Percentiles rank a stretch among this genome's conserved stretches.
phyloP scores from a whole-genome alignment of 2,113 vertebrate genomes.

The Thinocorus orbignyianus region DNA sequence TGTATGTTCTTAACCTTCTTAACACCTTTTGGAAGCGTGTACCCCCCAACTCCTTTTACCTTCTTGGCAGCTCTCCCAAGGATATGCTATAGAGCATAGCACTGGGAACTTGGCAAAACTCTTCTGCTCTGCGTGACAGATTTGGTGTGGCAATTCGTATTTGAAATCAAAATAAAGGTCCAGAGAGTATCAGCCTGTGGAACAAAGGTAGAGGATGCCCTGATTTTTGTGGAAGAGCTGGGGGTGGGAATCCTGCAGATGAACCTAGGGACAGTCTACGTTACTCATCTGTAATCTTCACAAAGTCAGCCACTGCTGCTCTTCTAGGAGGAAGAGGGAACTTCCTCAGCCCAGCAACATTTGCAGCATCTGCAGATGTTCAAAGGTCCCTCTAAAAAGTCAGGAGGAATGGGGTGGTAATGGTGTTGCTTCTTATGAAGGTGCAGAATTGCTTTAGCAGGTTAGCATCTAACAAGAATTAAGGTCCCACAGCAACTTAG shows the following conservation, averaged over 20 bases:
- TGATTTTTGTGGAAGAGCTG: neutral
- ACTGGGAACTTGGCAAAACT: neutral
- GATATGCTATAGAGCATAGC: neutral
- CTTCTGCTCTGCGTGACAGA: neutral
- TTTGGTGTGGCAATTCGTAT: neutral
- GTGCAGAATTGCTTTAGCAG: neutral
- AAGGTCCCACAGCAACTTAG: neutral
- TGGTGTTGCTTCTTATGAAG: neutral
- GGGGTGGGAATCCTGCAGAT: neutral
- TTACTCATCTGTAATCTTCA: neutral
- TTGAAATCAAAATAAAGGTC: neutral
- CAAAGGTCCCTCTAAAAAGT: neutral
- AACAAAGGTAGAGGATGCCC: neutral
- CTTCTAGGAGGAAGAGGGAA: neutral
- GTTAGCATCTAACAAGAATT: neutral
- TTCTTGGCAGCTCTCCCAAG: neutral
- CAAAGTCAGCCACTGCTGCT: neutral
- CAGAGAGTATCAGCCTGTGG: neutral
- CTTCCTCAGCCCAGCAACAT: neutral
- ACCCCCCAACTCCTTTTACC: neutral
- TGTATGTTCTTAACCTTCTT: neutral
- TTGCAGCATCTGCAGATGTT: neutral
- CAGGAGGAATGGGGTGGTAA: neutral
- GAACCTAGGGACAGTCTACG: neutral
- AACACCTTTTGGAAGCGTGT: neutral